These are phyloP conservation scores for Saccostrea glomerata DNA, from an alignment of 1,140 invertebrate species.

Conservation along the genomic window DNA sequence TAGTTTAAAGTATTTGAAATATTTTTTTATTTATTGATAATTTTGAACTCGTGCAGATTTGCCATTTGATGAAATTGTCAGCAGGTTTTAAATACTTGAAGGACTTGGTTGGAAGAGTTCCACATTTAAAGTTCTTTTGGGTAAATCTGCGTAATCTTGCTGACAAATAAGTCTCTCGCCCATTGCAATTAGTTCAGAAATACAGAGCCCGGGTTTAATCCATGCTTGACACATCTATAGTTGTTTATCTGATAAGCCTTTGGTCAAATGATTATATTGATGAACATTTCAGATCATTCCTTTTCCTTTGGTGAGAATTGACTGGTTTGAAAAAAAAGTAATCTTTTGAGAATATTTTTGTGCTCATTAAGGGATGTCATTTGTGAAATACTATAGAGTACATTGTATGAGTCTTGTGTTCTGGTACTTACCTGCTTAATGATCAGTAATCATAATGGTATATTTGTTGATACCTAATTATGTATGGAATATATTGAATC, in stretches of 20 bases:
- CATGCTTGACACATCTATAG: background rate
- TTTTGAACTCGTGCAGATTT: background rate
- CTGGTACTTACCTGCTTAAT: background rate
- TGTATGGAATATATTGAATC: background rate
- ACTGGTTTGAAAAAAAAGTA: background rate
- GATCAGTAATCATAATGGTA: background rate
- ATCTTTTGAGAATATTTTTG: conserved; percentile 5
- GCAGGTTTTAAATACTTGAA: background rate
- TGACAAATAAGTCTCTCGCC: background rate
- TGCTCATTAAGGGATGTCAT: background rate
- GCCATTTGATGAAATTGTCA: background rate
- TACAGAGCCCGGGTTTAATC: background rate
- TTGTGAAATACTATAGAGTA: background rate
- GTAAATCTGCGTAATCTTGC: conserved; percentile 5
- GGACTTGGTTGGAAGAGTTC: background rate
- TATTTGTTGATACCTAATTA: background rate
- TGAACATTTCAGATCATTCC: conserved; percentile 17
- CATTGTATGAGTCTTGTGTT: background rate
- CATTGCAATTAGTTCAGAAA: conserved; percentile 16
- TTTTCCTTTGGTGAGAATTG: background rate
- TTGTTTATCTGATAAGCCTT: background rate
- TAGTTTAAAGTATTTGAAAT: no score
- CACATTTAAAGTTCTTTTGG: background rate
- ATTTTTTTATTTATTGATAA: background rate
- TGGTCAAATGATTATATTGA: conserved; percentile 13